Base-by-base conservation (phyloP, 1,140 invertebrate species). In the Stenopsyche tienmushanensis region DNA sequence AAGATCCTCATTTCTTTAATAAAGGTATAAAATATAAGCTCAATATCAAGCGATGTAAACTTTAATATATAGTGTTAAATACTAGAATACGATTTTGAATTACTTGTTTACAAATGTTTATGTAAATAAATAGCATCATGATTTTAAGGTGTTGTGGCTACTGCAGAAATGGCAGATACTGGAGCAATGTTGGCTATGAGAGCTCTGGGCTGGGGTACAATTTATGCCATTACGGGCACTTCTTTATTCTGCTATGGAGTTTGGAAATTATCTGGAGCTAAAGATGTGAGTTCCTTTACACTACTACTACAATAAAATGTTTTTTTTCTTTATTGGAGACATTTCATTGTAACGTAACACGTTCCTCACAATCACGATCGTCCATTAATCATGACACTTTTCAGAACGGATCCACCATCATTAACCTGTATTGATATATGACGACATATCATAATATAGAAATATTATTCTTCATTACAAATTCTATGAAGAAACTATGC, bases 231-330 rank as follows among this genome's bases (percentile, higher is more conserved):
- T 13, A 81, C 88, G 34, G 93, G 93, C 9, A 92, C 92, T 69
- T 84, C 90, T 10, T 73, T 91, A 47, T 78, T 96, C 58, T 92
- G 89, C 75, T 94, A 89, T 78, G 84, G 85, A 9, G 86, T 96
- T 60, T 97, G 93, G 91, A 96, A 96, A 81, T 71, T 94, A 5
- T 88, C 92, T 26, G 94, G 93, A 65, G 93, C 91, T 25, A 85
- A 86, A 71, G 85, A 90, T 84, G 88, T 91, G 74, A 80, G 76
- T 72, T 58, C 53, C 23, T 15, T 50, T 44, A 24, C 41, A 60
- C 59, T 47, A 54, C 63, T 21, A 47, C 42, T 72, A 1, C 45
- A 9, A 29, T 49, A 42, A 10, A 60, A 24, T 66, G 29, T 25
- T 47, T 29, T 50, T 29, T 34, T 25, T 50, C n/a, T n/a, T n/a